Percentiles rank a stretch among this genome's conserved stretches.
Evolutionary conservation across 2,797 vertebrate genomes (phyloP).

Genomic region (Chanos chanos): DNA sequence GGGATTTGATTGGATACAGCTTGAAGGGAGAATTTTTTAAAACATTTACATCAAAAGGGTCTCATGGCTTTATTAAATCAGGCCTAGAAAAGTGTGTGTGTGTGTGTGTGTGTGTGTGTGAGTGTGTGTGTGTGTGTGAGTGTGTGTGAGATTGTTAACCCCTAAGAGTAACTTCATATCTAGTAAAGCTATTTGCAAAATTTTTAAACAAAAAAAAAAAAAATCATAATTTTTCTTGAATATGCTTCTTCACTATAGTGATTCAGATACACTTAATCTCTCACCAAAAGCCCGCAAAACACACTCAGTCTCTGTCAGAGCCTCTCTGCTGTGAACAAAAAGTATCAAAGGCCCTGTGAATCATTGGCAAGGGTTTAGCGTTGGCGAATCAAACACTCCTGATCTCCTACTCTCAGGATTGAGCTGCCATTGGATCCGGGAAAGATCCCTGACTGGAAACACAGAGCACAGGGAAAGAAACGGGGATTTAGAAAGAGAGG

Average conservation of each 20-base stretch:
- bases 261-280: slow-evolving; percentile 7
- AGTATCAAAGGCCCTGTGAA: slow-evolving; percentile 48
- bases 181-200: neutral
- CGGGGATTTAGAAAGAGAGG: neutral
- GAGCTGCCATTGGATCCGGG: slow-evolving; percentile 11
- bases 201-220: slow-evolving; percentile 24
- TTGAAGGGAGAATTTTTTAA: slow-evolving; percentile 48
- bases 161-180: too few species aligned
- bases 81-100: slow-evolving; percentile 10
- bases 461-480: slow-evolving; percentile 40
- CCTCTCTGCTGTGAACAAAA: slow-evolving; percentile 27
- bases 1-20: slow-evolving; percentile 59
- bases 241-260: slow-evolving; percentile 16
- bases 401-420: slow-evolving; percentile 72
- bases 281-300: slow-evolving; percentile 26
- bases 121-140: too few species aligned
- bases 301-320: slow-evolving; percentile 47
- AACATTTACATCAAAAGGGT: slow-evolving; percentile 68
- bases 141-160: too few species aligned
- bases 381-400: slow-evolving; percentile 70
- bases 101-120: neutral
- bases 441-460: slow-evolving; percentile 43
- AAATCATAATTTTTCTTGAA: slow-evolving; percentile 22
- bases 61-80: slow-evolving; percentile 28
- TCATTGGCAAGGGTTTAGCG: slow-evolving; percentile 60